Conservation (phyloP, 2,888 invertebrate genomes). For the Xestobium rufovillosum region DNA sequence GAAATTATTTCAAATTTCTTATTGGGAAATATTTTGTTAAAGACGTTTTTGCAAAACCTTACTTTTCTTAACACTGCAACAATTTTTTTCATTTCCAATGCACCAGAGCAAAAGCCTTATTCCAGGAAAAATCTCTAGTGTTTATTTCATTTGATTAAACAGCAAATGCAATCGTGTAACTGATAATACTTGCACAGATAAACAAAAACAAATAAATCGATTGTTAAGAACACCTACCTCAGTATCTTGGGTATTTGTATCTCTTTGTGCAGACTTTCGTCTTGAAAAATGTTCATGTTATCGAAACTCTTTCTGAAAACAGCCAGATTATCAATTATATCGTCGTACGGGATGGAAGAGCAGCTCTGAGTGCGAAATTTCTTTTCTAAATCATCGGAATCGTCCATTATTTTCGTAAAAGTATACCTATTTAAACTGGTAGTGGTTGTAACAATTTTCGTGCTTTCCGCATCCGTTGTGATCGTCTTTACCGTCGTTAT, state of each 20-base stretch:
- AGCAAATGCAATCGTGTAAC: too few relatives aligned
- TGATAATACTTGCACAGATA: too few relatives aligned
- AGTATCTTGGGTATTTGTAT: neutral
- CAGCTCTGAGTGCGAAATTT: slow-evolving; percentile 41
- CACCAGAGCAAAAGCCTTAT: too few relatives aligned
- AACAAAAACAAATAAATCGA: too few relatives aligned
- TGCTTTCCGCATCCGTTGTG: slow-evolving; percentile 34
- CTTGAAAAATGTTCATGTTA: slow-evolving; percentile 37
- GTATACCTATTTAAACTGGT: slow-evolving; percentile 38
- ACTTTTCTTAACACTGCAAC: too few relatives aligned
- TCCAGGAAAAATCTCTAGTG: too few relatives aligned
- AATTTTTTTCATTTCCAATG: too few relatives aligned
- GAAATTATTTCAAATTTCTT: too few relatives aligned
- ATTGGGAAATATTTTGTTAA: too few relatives aligned
- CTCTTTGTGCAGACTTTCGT: slow-evolving; percentile 23
- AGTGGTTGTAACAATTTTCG: slow-evolving; percentile 34
- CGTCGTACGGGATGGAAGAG: slow-evolving; percentile 41
- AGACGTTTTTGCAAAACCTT: too few relatives aligned
- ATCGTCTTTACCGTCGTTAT: slow-evolving; percentile 28
- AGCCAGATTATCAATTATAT: slow-evolving; percentile 41
- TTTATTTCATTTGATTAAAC: too few relatives aligned
- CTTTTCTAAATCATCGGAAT: slow-evolving; percentile 31
- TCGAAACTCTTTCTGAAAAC: slow-evolving; percentile 42
- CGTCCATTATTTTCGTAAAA: slow-evolving; percentile 36
- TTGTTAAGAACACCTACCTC: too few relatives aligned